Percentiles rank a stretch among this genome's conserved stretches.
These are phyloP conservation scores for Odontomachus brunneus DNA, from an alignment of 1,140 invertebrate genomes.

Conservation along the genomic window DNA sequence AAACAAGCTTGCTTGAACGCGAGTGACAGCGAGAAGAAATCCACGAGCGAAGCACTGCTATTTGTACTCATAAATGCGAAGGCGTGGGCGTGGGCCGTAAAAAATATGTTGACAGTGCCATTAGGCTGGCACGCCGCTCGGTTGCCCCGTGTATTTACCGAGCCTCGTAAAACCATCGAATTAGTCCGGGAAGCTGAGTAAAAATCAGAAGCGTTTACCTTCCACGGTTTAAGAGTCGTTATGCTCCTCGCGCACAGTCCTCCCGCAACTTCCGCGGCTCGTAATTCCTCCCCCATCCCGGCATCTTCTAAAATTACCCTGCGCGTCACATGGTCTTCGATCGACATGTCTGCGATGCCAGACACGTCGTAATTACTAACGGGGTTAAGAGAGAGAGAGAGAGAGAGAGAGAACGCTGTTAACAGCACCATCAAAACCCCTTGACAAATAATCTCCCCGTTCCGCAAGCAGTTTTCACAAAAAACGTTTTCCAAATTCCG, in stretches of 20 bases:
- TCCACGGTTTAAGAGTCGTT: conserved; percentile 3
- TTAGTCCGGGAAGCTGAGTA: conserved; percentile 54
- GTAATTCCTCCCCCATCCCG: neutral
- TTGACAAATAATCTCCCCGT: neutral
- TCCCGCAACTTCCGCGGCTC: conserved; percentile 12
- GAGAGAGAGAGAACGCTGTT: conserved; percentile 4
- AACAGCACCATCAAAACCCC: neutral
- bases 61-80: conserved; percentile 73
- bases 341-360: neutral
- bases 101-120: conserved; percentile 79
- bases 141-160: conserved; percentile 70
- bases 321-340: neutral
- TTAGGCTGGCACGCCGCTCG: conserved; percentile 67
- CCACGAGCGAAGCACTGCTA: conserved; percentile 62
- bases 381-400: no score
- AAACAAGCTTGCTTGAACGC: neutral
- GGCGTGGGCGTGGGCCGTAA: conserved; percentile 70
- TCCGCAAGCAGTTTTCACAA: neutral
- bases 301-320: conserved; percentile 21
- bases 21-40: conserved; percentile 6
- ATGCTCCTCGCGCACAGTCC: neutral
- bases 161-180: conserved; percentile 74
- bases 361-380: neutral
- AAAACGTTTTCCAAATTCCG: neutral
- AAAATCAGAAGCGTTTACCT: conserved; percentile 60